Evolutionary conservation across 53 echinoderm and acorn worm species (phyloP).

Genomic region (Temnopleurus reevesii): DNA sequence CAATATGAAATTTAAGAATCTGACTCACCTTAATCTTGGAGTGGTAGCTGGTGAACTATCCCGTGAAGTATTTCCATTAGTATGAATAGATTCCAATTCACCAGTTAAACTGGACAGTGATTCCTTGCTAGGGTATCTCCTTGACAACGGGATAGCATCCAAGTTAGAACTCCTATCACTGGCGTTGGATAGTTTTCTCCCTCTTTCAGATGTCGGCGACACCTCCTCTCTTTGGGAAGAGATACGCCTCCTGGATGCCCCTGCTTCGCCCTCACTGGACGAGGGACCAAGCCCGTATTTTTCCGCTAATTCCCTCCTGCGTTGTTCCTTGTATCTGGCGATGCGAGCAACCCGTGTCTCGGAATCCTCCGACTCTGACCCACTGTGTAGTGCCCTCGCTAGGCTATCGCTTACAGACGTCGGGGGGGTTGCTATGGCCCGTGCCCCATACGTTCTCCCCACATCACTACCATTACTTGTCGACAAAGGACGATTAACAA

Average conservation of each 20-base stretch:
- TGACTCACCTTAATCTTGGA: constrained; percentile 49
- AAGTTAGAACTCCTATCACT: constrained; percentile 36
- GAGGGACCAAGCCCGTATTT: constrained; percentile 76
- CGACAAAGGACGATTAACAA: constrained; percentile 38
- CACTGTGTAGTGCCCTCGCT: constrained; percentile 57
- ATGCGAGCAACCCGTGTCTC: constrained; percentile 75
- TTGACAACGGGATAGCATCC: constrained; percentile 44
- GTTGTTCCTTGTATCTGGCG: constrained; percentile 92
- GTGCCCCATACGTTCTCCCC: constrained; percentile 29
- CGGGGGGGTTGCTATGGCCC: constrained; percentile 48
- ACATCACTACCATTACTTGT: constrained; percentile 34
- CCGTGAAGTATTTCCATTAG: constrained; percentile 57
- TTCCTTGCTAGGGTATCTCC: constrained; percentile 55
- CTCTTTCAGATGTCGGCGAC: constrained; percentile 28
- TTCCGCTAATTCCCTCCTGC: constrained; percentile 87
- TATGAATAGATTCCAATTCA: constrained; percentile 46
- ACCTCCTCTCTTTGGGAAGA: constrained; percentile 49
- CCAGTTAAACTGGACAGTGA: constrained; percentile 51
- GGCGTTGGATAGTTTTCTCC: constrained; percentile 41
- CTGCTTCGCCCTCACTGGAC: constrained; percentile 61
- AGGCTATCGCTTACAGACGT: constrained; percentile 58
- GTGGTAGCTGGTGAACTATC: constrained; percentile 55
- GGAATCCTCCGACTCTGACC: constrained; percentile 81
- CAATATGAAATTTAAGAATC: no score
- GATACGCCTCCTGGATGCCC: constrained; percentile 6